Percentiles rank a stretch among this genome's conserved stretches.
Conservation (phyloP, 1,140 invertebrate species). For the Diuraphis noxia region DNA sequence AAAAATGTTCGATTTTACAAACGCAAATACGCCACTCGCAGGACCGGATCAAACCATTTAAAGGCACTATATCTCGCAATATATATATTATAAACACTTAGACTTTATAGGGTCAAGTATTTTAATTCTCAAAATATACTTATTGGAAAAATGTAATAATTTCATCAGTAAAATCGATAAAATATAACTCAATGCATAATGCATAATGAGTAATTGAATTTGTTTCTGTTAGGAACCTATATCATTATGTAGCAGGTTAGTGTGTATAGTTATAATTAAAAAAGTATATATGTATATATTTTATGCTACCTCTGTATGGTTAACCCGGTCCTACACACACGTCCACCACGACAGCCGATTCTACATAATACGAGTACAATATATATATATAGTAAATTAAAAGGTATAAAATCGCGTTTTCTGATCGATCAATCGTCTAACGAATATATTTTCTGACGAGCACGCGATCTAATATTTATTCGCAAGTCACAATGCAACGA, state of each 20-base stretch:
- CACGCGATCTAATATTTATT: background rate
- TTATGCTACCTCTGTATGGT: background rate
- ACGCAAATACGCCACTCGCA: background rate
- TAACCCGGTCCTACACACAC: background rate
- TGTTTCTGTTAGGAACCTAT: background rate
- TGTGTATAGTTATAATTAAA: too few relatives aligned
- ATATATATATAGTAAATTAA: background rate
- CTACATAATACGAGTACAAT: background rate
- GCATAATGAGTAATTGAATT: too few relatives aligned
- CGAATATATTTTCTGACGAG: background rate
- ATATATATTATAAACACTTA: background rate
- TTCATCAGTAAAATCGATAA: background rate
- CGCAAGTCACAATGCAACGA: background rate
- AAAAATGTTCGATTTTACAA: background rate
- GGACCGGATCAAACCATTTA: background rate
- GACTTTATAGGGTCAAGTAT: background rate
- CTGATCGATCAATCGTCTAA: background rate
- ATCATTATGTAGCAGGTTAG: background rate
- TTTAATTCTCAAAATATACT: background rate
- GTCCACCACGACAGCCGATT: background rate
- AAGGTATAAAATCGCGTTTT: background rate
- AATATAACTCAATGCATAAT: background rate
- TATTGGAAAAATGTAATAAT: background rate
- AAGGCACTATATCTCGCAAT: background rate
- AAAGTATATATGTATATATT: too few relatives aligned